Evolutionary conservation across 2,888 invertebrate species (phyloP).

Genomic region (Abrostola triplasia): DNA sequence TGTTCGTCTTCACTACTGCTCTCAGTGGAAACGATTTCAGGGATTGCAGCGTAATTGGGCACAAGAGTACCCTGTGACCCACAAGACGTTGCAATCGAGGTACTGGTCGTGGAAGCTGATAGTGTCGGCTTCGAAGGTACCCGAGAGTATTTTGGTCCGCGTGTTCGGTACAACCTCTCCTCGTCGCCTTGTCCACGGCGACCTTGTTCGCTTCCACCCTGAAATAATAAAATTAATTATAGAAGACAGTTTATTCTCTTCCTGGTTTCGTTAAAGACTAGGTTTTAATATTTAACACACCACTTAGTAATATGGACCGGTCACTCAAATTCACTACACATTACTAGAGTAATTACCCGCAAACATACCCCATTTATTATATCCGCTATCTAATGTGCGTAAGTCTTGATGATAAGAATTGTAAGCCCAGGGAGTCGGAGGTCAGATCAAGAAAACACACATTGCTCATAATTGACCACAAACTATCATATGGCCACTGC

Average conservation of each 20-base stretch:
- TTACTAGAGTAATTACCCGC: constrained; percentile 78
- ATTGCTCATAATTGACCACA: constrained; percentile 75
- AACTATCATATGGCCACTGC: constrained; percentile 74
- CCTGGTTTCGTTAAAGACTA: constrained; percentile 8
- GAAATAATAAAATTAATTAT: constrained; percentile 58
- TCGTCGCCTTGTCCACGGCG: constrained; percentile 83
- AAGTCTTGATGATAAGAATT: constrained; percentile 76
- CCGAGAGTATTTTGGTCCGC: constrained; percentile 83
- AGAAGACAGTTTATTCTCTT: constrained; percentile 23
- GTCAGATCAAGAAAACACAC: constrained; percentile 80
- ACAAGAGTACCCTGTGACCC: constrained; percentile 83
- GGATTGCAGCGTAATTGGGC: constrained; percentile 82
- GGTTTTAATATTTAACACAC: constrained; percentile 47
- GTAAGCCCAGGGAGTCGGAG: constrained; percentile 72
- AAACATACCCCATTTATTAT: constrained; percentile 85
- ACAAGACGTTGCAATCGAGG: constrained; percentile 88
- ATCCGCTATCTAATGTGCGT: constrained; percentile 84
- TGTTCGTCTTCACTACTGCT: constrained; percentile 86
- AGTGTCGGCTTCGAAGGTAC: constrained; percentile 86
- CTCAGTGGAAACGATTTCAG: constrained; percentile 80
- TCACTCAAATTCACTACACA: constrained; percentile 70
- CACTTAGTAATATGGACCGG: constrained; percentile 63
- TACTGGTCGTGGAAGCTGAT: constrained; percentile 89
- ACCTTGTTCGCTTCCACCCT: constrained; percentile 82
- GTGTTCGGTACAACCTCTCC: constrained; percentile 78